These are phyloP conservation scores for Opisthocomus hoazin DNA, from an alignment of 2,113 vertebrate genomes.

Conservation along the genomic window DNA sequence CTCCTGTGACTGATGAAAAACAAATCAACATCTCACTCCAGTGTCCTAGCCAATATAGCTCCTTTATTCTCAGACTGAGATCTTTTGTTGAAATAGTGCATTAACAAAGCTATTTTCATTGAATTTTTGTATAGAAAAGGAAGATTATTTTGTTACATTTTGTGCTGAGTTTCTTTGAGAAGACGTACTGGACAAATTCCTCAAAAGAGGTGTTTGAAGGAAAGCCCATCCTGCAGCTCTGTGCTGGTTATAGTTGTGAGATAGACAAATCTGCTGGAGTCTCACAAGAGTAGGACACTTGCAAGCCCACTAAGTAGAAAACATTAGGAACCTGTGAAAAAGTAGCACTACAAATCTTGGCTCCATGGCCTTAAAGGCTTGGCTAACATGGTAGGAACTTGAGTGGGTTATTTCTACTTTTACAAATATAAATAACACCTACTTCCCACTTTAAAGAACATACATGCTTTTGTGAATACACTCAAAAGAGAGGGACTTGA, in stretches of 20 bases:
- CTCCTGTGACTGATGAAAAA: neutral
- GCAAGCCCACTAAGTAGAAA: neutral
- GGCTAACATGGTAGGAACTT: neutral
- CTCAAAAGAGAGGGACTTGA: neutral
- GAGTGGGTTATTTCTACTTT: neutral
- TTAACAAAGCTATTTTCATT: neutral
- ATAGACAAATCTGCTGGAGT: neutral
- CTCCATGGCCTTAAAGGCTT: too few relatives aligned
- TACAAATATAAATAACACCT: neutral
- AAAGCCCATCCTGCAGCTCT: neutral
- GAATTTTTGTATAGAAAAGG: neutral
- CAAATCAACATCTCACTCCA: neutral
- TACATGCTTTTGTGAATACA: neutral
- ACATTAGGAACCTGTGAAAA: neutral
- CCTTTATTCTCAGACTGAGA: neutral
- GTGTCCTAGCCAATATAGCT: neutral
- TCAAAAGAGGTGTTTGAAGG: neutral
- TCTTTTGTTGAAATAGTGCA: neutral
- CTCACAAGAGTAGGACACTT: neutral
- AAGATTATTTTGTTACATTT: neutral
- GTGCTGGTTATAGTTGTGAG: neutral
- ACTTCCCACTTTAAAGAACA: neutral
- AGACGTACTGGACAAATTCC: neutral
- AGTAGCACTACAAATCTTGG: neutral
- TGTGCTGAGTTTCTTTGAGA: neutral